Evolutionary conservation across 2,113 vertebrate genomes (phyloP).

Genomic region (Elanus axillaris): DNA sequence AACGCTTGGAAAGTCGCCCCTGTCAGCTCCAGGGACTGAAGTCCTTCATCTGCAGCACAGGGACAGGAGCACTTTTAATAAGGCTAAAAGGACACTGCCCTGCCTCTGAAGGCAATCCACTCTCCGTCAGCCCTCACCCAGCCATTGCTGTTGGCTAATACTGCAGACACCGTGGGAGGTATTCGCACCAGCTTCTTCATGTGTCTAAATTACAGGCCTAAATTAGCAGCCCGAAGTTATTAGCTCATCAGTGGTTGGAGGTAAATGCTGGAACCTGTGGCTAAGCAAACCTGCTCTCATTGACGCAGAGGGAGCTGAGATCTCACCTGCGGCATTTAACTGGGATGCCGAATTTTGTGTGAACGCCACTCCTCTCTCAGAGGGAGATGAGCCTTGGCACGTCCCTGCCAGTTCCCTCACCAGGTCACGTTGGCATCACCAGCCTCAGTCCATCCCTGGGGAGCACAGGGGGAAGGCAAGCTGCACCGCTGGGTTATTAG

Average conservation of each 20-base stretch:
- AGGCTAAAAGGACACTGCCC: background rate
- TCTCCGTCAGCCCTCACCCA: background rate
- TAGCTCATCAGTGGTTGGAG: background rate
- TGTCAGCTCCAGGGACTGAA: background rate
- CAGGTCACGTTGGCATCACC: background rate
- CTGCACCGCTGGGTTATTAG: background rate
- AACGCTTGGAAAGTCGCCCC: background rate
- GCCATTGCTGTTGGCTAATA: background rate
- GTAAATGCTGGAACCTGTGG: background rate
- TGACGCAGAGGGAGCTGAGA: background rate
- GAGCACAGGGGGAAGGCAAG: background rate
- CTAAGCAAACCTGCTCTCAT: background rate
- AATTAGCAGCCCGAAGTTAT: background rate
- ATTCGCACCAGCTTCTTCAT: background rate
- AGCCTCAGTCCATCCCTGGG: background rate
- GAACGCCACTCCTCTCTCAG: background rate
- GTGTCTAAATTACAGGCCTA: background rate
- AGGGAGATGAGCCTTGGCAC: background rate
- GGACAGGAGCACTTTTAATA: background rate
- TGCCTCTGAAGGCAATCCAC: background rate
- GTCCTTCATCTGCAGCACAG: background rate
- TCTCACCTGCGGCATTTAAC: background rate
- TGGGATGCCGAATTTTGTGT: fast-evolving
- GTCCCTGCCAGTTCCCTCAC: background rate
- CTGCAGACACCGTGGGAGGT: background rate